These are phyloP conservation scores for Setipinna tenuifilis DNA, from an alignment of 2,797 vertebrate species.

Conservation along the genomic window DNA sequence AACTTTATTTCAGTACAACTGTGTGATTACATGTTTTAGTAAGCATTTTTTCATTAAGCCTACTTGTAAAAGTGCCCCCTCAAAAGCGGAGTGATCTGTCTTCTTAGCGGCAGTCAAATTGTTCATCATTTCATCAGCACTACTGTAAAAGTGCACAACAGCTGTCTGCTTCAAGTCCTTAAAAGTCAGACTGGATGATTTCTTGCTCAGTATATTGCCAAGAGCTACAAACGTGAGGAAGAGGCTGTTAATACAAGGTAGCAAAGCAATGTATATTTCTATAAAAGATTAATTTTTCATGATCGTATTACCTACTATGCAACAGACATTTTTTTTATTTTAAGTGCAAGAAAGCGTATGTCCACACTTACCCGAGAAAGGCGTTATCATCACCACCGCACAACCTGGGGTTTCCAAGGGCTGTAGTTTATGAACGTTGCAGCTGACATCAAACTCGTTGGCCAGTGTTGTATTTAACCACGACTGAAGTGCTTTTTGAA, in stretches of 20 bases:
- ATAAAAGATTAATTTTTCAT: too few relatives aligned
- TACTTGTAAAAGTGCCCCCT: not conserved
- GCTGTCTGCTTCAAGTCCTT: not conserved
- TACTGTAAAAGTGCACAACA: not conserved
- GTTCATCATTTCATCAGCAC: not conserved
- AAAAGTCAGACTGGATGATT: not conserved
- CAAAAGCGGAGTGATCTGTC: not conserved
- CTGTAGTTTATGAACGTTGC: rapidly evolving
- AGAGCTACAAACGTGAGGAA: not conserved
- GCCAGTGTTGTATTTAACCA: conserved; percentile 34
- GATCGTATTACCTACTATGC: too few relatives aligned
- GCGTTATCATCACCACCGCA: conserved; percentile 23
- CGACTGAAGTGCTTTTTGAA: conserved; percentile 49
- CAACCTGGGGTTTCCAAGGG: not conserved
- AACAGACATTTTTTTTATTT: too few relatives aligned
- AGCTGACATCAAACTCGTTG: rapidly evolving
- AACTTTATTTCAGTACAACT: not conserved
- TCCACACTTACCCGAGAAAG: conserved; percentile 50
- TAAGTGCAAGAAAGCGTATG: not conserved
- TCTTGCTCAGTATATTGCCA: not conserved
- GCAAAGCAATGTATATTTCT: too few relatives aligned
- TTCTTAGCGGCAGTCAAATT: not conserved
- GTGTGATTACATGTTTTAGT: not conserved
- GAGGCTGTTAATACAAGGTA: not conserved
- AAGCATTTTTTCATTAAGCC: not conserved